Percentiles rank a stretch among this genome's conserved stretches.
phyloP scores from a whole-genome alignment of 2,113 vertebrate species.

The Cebidichthys violaceus region DNA sequence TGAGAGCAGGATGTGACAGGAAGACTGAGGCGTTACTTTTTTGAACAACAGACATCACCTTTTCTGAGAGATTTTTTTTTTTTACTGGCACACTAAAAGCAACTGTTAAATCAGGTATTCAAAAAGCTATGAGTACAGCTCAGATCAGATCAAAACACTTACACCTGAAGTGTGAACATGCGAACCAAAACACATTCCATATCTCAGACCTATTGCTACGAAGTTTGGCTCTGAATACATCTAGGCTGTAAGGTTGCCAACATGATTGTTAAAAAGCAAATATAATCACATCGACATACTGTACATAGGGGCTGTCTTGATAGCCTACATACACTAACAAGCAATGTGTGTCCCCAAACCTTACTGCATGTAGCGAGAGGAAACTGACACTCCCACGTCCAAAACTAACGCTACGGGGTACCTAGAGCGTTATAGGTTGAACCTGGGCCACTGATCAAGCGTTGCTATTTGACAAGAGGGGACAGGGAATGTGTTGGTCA shows the following conservation, averaged over 20 bases:
- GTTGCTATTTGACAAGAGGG: no score
- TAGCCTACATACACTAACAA: no score
- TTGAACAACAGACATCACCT: neutral
- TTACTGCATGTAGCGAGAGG: no score
- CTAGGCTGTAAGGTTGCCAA: neutral
- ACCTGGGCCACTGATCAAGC: no score
- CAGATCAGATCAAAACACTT: neutral
- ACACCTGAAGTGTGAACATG: neutral
- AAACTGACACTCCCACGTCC: no score
- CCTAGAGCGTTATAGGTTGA: no score
- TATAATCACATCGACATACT: neutral
- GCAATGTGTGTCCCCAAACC: neutral
- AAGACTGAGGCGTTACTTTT: conserved; percentile 36
- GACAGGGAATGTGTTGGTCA: neutral
- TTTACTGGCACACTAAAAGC: conserved; percentile 11
- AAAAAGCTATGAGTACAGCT: neutral
- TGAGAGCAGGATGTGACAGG: conserved; percentile 19
- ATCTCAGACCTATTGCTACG: neutral
- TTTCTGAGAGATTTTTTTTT: conserved; percentile 12
- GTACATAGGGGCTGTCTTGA: neutral
- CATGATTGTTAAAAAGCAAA: neutral
- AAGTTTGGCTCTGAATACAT: neutral
- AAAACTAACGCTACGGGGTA: no score
- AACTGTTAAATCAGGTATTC: conserved; percentile 44
- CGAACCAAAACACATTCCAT: neutral